Base-by-base conservation (phyloP, 1,140 invertebrate genomes). In the Tribolium castaneum region DNA sequence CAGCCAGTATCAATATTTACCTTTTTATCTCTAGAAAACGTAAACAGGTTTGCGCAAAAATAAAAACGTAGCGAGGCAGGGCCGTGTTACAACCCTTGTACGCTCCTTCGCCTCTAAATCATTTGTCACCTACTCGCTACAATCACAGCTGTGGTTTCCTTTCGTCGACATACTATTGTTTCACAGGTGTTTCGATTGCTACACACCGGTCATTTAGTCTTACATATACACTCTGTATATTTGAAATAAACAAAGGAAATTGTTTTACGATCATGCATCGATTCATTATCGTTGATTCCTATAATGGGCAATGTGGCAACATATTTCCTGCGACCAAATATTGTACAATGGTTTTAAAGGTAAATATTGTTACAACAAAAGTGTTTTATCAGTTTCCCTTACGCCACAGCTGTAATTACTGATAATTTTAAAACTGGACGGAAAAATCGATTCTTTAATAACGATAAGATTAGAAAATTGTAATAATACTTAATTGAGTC, bases 381-480 rank as follows among this genome's bases (percentile, higher is more conserved):
- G 75, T 66, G 75, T 70, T 30, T 66, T 66, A 39, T 80, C 14
- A 72, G 16, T 70, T 75, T 77, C 49, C 70, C 30, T 66, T 71
- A 56, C 73, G 70, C 72, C 45, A 56, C 78, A 25, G 72, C 72
- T 25, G 59, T 39, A 14, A 35, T 54, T 7, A 30, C 5, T 6
- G 22, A 10, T 71, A 71, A 39, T 52, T 52, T 70, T 14, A 30
- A 70, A 49, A 72, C 49, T 56, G 13, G 59, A 70, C 39, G 19
- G 30, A 13, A 19, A 14, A 77, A 54, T 70, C 14, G 30, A 49
- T 30, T 4, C 6, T 30, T 30, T 30, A 49, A 19, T 66, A 78
- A 70, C 59, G 75, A 52, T 75, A 52, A 75, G 70, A 78, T 79
- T 75, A 79, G 71, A 75, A 76, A 59, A 76, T 4, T 6, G 30